These are phyloP conservation scores for Magallana ariakensis DNA, from an alignment of 1,140 invertebrate genomes.

Conservation along the genomic window DNA sequence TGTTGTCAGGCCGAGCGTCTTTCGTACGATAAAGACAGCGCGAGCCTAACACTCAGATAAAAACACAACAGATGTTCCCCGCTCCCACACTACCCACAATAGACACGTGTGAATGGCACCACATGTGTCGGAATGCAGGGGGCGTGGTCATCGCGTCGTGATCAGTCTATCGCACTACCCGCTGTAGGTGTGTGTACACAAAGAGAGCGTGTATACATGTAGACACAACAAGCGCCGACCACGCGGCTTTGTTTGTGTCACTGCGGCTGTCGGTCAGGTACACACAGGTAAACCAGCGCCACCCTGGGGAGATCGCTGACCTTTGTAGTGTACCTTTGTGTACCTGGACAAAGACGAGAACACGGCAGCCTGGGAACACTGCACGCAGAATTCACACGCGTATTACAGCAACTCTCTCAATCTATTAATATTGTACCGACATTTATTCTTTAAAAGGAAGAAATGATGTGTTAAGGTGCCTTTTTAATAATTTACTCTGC, in stretches of 20 bases:
- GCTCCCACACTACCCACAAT: neutral
- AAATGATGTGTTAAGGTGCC: no score
- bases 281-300: neutral
- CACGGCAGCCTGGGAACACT: neutral
- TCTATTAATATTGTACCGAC: no score
- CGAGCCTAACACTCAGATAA: neutral
- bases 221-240: neutral
- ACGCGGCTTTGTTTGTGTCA: neutral
- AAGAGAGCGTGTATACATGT: neutral
- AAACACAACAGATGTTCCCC: neutral
- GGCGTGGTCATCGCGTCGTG: neutral
- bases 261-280: neutral
- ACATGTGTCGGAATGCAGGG: slow-evolving; percentile 23
- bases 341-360: neutral
- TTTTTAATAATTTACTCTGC: no score
- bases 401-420: neutral
- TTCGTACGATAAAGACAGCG: neutral
- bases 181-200: neutral
- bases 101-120: neutral
- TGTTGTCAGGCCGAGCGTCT: neutral
- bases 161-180: neutral
- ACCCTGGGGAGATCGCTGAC: neutral
- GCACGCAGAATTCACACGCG: neutral
- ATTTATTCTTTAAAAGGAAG: no score
- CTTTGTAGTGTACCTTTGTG: neutral